Conservation (phyloP, 2,888 invertebrate species). For the Plebejus argus region DNA sequence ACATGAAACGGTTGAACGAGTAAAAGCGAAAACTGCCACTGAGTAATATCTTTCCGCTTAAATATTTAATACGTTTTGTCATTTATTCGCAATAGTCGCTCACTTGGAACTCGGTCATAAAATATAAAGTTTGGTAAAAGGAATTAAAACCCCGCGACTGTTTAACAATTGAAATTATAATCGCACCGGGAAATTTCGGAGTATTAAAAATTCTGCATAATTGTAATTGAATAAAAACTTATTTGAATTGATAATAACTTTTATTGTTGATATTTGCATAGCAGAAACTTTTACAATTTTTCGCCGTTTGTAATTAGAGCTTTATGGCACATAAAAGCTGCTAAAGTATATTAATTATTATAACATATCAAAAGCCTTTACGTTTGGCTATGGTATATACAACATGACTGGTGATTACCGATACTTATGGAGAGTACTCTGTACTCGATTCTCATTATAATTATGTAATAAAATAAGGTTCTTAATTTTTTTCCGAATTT, state of each 20-base stretch:
- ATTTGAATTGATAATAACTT: conserved; percentile 32
- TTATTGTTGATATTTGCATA: conserved; percentile 20
- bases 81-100: conserved; percentile 1
- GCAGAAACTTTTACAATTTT: not conserved
- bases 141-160: not conserved
- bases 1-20: conserved; percentile 7
- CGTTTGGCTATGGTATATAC: not conserved
- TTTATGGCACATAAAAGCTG: not conserved
- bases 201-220: conserved; percentile 26
- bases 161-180: conserved; percentile 28
- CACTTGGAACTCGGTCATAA: not conserved
- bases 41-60: not conserved
- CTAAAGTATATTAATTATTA: not conserved
- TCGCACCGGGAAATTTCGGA: not conserved
- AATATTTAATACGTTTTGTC: conserved; percentile 22
- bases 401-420: no score
- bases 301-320: not conserved
- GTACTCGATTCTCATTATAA: no score
- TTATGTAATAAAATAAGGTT: no score
- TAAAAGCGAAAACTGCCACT: conserved; percentile 9
- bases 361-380: not conserved
- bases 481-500: no score
- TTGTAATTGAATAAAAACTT: conserved; percentile 19
- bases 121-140: conserved; percentile 21
- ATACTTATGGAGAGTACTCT: no score